phyloP scores from a whole-genome alignment of 2,888 invertebrate species.

The Hartigia nigra region DNA sequence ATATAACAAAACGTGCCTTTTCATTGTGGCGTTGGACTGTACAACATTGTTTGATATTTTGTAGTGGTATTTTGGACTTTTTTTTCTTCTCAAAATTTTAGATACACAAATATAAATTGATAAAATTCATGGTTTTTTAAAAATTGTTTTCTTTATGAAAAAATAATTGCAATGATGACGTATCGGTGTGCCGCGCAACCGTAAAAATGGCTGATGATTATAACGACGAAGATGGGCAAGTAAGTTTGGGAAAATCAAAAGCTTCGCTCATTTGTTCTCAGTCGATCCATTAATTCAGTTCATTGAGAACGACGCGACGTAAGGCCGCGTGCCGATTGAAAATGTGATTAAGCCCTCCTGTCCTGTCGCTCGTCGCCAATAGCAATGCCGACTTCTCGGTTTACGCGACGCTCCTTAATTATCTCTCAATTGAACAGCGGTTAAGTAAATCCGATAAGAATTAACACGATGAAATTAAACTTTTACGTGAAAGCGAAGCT shows the following conservation, averaged over 20 bases:
- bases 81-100: too few relatives aligned
- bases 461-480: constrained; percentile 32
- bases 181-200: neutral
- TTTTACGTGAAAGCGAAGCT: constrained; percentile 11
- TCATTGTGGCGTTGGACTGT: neutral
- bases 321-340: constrained; percentile 25
- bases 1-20: neutral
- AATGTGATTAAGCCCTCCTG: constrained; percentile 34
- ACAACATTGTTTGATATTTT: neutral
- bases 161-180: neutral
- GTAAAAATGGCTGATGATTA: neutral
- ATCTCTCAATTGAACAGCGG: constrained; percentile 28
- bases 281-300: neutral
- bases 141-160: neutral
- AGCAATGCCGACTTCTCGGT: constrained; percentile 2
- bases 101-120: too few relatives aligned
- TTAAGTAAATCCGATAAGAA: constrained; percentile 35
- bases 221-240: neutral
- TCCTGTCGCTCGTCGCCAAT: constrained; percentile 14
- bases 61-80: too few relatives aligned
- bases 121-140: neutral
- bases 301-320: constrained; percentile 8
- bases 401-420: constrained; percentile 30
- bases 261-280: neutral
- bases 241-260: neutral